Base-by-base conservation (phyloP, 1,140 invertebrate genomes). In the Heliothis virescens region DNA sequence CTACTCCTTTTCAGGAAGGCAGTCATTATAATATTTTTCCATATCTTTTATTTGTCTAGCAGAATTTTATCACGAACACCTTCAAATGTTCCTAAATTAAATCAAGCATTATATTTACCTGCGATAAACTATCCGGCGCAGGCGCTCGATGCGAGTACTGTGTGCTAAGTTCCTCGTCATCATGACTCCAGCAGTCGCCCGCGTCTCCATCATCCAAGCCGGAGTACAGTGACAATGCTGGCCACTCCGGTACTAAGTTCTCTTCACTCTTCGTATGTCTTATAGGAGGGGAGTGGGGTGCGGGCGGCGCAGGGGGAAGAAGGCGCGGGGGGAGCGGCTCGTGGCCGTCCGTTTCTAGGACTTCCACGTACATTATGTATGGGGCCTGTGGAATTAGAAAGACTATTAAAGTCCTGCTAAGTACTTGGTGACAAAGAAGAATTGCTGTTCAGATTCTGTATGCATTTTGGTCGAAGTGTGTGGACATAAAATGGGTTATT, bases 341-440 rank as follows among this genome's bases (percentile, higher is more conserved):
- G 59, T 98, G 96, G 89, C 99, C 98, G 29, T 98, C 97, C 48
- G 99, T 98, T 94, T 99, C 98, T 15, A 99, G 95, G 4, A 99
- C 98, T 95, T 99, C 99, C 47, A 99, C 97, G 94, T 99, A 99
- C 86, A 99, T 97, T 89, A 99, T 98, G 92, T 99, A 99, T 0
- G 99, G 99, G 59, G 99, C 98, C 97, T 98, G 91, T 41, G 93
- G 95, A 87, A 41, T 81, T 67, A 63, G 72, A 75, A 80, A 73
- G 21, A 26, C 50, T 2, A 5, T 65, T 18, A 1, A n/a, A 55
- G 16, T 16, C 0, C 15, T 16, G 7, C 3, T 55, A n/a, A n/a
- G n/a, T n/a, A 55, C 9, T 7, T 41, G 34, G 5, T 7, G 0
- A 41, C 7, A 34, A 34, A 34, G 34, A 34, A 34, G 34, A 34